Evolutionary conservation across 2,888 invertebrate species (phyloP), one percentile per base, ranked within the genome.

Genomic region (Drosophila limbata): DNA sequence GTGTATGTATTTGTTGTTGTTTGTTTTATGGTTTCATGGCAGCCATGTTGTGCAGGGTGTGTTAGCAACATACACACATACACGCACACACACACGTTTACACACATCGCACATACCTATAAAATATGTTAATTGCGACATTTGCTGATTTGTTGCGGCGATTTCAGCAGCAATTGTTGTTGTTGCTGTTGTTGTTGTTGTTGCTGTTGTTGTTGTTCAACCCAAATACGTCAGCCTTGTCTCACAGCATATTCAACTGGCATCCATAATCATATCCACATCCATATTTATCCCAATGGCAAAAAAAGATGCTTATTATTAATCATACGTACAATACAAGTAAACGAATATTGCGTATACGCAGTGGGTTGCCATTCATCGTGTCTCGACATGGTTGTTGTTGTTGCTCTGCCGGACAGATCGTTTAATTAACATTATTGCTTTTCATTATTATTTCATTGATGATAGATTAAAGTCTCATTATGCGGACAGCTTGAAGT

Each of bases 101-200:
- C 60, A 52, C 60, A 47, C 62, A 69, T 63, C 56, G 51, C 67
- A 44, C 65, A 69, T 63, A 70, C 64, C 53, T 67, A 45, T 59
- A 67, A 83, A 79, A 86, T 84, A 87, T 83, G 83, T 81, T 87
- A 83, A 87, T 83, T 87, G 79, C 80, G 73, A 84, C 77, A 84
- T 81, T 87, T 77, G 84, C 78, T 65, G 84, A 87, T 83, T 87
- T 87, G 68, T 59, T 85, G 76, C 69, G 81, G 81, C 81, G 60
- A 76, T 76, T 81, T 78, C 45, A 83, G 73, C 67, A 63, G 62
- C 64, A 69, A 40, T 53, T 53, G 53, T 53, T 53, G 35, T 25
- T 51, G 51, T 21, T 51, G 39, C 44, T 57, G 44, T 19, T 63
- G 28, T 11, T 65, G 40, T 56, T 65, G 71, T 45, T 61, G 37